Percentiles rank a stretch among this genome's conserved stretches.
These are phyloP conservation scores for Oscheius sp. DNA, from an alignment of 2,888 invertebrate species.

Conservation along the genomic window DNA sequence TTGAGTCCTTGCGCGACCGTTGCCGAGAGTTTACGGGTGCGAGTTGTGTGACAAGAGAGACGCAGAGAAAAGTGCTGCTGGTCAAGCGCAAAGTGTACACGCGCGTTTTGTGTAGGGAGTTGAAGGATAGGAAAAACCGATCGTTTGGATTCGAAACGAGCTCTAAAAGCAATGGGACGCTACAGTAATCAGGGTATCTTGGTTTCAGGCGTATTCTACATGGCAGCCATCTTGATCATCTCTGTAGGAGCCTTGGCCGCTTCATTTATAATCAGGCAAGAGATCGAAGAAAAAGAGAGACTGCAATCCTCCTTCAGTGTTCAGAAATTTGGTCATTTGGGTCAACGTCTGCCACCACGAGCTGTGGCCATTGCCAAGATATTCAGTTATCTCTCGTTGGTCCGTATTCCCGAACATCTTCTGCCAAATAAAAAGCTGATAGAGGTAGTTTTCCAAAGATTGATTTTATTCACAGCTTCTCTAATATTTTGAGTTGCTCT, in stretches of 20 bases:
- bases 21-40: not conserved
- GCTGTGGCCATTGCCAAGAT: constrained; percentile 34
- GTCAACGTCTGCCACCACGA: constrained; percentile 60
- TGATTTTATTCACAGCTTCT: too few relatives aligned
- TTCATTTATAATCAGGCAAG: constrained; percentile 34
- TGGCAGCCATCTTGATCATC: constrained; percentile 39
- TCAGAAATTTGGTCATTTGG: constrained; percentile 70
- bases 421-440: constrained; percentile 23
- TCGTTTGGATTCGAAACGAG: too few relatives aligned
- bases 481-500: not conserved
- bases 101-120: too few relatives aligned
- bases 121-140: too few relatives aligned
- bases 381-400: constrained; percentile 11
- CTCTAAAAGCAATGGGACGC: too few relatives aligned
- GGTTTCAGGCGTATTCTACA: constrained; percentile 39
- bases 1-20: not conserved
- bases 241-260: constrained; percentile 39
- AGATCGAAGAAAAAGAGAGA: constrained; percentile 7
- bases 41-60: not conserved
- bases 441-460: constrained; percentile 22
- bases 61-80: not conserved
- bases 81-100: too few relatives aligned
- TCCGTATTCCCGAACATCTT: constrained; percentile 25
- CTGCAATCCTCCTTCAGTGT: constrained; percentile 44
- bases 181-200: not conserved